phyloP scores from a whole-genome alignment of 1,140 invertebrate species.

The Ceratina calcarata region DNA sequence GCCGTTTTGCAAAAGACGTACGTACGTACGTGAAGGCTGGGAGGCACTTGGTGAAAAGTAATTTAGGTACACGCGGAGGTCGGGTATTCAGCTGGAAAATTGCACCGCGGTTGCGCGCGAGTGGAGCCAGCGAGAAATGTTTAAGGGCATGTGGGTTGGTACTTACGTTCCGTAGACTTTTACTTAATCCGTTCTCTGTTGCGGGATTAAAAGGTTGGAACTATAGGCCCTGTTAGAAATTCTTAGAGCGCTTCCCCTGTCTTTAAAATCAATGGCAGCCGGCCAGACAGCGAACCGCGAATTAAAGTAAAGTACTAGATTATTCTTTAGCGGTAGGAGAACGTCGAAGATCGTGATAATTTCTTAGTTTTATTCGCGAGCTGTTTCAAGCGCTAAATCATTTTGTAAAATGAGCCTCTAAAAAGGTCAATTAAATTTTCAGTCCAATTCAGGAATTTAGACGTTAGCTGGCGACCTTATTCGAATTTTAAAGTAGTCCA shows the following conservation, averaged over 20 bases:
- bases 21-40: background rate
- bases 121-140: constrained; percentile 11
- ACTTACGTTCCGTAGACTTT: constrained; percentile 7
- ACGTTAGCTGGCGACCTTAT: too few relatives aligned
- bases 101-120: constrained; percentile 12
- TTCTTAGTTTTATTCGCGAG: too few relatives aligned
- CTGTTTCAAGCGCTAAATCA: too few relatives aligned
- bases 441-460: too few relatives aligned
- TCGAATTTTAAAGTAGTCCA: too few relatives aligned
- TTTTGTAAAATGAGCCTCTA: too few relatives aligned
- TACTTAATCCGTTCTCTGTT: constrained; percentile 14
- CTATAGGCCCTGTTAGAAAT: background rate
- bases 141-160: constrained; percentile 4
- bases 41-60: constrained; percentile 17
- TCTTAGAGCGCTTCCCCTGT: background rate
- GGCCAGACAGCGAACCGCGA: background rate
- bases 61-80: constrained; percentile 28
- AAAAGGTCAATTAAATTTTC: too few relatives aligned
- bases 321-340: too few relatives aligned
- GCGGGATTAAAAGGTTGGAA: constrained; percentile 22
- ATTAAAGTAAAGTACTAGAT: background rate
- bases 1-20: constrained; percentile 9
- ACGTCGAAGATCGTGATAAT: too few relatives aligned
- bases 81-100: constrained; percentile 24
- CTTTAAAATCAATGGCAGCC: background rate